Evolutionary conservation across 2,113 vertebrate genomes (phyloP).

Genomic region (Cepphus grylle): DNA sequence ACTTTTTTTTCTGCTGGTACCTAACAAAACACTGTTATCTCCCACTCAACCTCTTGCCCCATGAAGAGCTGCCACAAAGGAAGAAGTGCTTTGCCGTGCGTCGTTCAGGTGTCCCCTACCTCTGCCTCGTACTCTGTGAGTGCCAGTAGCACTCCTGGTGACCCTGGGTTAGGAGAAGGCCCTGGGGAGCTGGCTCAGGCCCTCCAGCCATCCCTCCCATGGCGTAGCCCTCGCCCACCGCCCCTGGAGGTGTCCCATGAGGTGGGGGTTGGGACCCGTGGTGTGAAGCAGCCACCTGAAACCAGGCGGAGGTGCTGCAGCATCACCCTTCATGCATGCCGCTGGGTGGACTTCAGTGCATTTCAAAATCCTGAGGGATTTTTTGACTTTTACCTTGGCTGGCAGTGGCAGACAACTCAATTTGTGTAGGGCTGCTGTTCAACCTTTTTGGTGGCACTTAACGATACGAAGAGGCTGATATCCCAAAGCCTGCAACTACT

Average conservation of each 20-base stretch:
- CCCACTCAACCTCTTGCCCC: not conserved
- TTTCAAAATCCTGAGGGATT: not conserved
- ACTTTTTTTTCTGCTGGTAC: not conserved
- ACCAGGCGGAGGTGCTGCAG: not conserved
- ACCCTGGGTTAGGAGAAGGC: not conserved
- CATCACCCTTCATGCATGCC: fast-evolving
- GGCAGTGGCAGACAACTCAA: too few relatives aligned
- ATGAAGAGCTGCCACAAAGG: not conserved
- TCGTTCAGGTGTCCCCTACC: fast-evolving
- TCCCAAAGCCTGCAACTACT: not conserved
- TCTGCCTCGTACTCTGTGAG: not conserved
- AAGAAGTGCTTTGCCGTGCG: not conserved
- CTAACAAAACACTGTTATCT: not conserved
- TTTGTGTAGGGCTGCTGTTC: not conserved
- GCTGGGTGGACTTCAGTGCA: fast-evolving
- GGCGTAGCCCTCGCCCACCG: fast-evolving
- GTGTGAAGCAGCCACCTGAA: not conserved
- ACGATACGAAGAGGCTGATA: fast-evolving
- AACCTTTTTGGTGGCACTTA: not conserved
- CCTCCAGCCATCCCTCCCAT: not conserved
- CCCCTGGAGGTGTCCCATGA: not conserved
- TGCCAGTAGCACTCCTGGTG: not conserved
- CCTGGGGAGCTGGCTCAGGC: not conserved
- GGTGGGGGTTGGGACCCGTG: not conserved
- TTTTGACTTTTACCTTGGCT: not conserved